Percentiles rank a stretch among this genome's conserved stretches.
phyloP scores from a whole-genome alignment of 2,797 vertebrate species.

The Melanotaenia parkinsoni region DNA sequence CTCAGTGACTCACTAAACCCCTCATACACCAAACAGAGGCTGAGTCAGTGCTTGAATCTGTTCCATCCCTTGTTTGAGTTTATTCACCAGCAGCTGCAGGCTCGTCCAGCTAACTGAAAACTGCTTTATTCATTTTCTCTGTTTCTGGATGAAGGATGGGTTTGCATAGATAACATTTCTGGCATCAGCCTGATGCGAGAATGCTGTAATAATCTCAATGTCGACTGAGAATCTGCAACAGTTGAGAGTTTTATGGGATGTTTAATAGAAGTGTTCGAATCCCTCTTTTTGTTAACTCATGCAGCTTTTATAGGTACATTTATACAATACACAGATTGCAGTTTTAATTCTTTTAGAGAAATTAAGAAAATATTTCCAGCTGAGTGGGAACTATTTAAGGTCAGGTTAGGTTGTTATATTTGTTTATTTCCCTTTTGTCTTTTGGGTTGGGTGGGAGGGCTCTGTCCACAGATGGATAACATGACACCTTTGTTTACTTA shows the following conservation, averaged over 20 bases:
- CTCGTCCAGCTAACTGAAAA: background rate
- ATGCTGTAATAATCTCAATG: background rate
- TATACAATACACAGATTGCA: background rate
- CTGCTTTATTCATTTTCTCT: conserved; percentile 1
- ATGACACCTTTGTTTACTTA: background rate
- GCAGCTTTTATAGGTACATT: background rate
- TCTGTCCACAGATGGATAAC: background rate
- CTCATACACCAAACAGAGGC: conserved; percentile 20
- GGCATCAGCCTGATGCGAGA: conserved; percentile 2
- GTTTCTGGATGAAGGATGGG: background rate
- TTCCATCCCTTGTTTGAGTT: conserved; percentile 69
- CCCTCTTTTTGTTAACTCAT: background rate
- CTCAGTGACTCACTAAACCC: conserved; percentile 60
- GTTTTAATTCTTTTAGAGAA: background rate
- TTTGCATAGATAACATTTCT: background rate
- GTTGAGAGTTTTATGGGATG: background rate
- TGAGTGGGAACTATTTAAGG: fast-evolving
- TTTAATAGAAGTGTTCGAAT: background rate
- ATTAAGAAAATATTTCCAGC: background rate
- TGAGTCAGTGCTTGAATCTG: conserved; percentile 65
- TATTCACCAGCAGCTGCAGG: conserved; percentile 32
- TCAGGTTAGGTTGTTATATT: background rate
- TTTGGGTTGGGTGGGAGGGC: background rate
- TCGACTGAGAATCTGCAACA: background rate
- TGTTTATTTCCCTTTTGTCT: background rate